These are phyloP conservation scores for Raja brachyura DNA, from an alignment of 2,113 vertebrate genomes.

Conservation along the genomic window DNA sequence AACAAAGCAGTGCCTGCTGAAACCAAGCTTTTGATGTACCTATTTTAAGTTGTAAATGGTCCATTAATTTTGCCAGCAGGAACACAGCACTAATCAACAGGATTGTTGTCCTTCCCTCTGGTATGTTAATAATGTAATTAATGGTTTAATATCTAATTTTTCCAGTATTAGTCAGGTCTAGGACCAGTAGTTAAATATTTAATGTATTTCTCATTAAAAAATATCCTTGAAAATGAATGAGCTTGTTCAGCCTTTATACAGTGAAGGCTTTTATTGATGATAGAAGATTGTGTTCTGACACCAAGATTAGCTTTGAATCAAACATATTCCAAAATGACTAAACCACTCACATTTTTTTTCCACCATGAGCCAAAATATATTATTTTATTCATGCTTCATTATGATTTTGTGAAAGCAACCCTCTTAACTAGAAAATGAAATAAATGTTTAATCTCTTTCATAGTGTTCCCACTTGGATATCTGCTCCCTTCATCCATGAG, in stretches of 20 bases:
- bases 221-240: background rate
- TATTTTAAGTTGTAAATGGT: background rate
- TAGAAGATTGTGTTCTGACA: background rate
- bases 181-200: background rate
- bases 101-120: background rate
- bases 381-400: background rate
- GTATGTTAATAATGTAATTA: constrained; percentile 1
- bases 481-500: background rate
- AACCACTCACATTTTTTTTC: background rate
- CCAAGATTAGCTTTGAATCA: background rate
- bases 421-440: background rate
- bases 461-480: no score
- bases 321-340: background rate
- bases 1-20: background rate
- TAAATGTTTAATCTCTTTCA: background rate
- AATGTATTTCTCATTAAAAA: constrained; percentile 17
- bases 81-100: background rate
- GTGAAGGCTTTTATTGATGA: background rate
- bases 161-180: background rate
- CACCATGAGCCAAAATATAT: background rate
- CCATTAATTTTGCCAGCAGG: background rate
- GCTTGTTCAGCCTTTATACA: background rate
- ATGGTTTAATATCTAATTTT: background rate
- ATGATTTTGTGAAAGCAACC: background rate
- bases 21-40: background rate